These are phyloP conservation scores for Pocillopora damicornis DNA, from an alignment of 64 coral and sea anemone genomes.

Conservation along the genomic window DNA sequence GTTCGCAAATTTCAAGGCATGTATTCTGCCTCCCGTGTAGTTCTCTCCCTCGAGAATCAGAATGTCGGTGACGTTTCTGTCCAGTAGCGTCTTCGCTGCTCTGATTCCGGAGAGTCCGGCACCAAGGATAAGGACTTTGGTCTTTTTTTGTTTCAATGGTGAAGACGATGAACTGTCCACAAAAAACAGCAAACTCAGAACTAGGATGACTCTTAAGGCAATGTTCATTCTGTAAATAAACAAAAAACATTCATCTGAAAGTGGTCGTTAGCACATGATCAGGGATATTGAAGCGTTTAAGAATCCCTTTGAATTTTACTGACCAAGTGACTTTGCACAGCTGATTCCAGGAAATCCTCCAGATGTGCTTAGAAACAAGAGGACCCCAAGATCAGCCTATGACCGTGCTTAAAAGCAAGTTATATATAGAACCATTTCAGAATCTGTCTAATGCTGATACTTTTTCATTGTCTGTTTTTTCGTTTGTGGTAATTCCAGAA, in stretches of 20 bases:
- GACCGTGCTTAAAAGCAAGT: too few species aligned
- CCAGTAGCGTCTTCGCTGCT: constrained; percentile 12
- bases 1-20: constrained; percentile 1
- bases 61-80: constrained; percentile 24
- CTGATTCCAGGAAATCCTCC: too few species aligned
- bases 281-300: too few species aligned
- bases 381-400: too few species aligned
- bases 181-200: not conserved
- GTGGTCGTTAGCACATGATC: not conserved
- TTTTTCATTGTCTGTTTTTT: too few species aligned
- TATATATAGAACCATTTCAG: too few species aligned
- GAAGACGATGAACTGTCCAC: not conserved
- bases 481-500: too few species aligned
- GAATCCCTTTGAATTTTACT: too few species aligned
- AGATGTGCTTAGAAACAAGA: too few species aligned
- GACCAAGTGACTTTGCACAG: too few species aligned
- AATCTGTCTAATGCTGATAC: too few species aligned
- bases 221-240: not conserved
- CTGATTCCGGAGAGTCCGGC: constrained; percentile 39
- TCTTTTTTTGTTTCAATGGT: not conserved
- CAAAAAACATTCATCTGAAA: not conserved
- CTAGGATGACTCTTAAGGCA: not conserved
- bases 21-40: constrained; percentile 36
- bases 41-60: constrained; percentile 32
- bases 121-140: constrained; percentile 36